Percentiles rank a stretch among this genome's conserved stretches.
phyloP scores from a whole-genome alignment of 2,888 invertebrate genomes.

The Drosophila paramelanica region DNA sequence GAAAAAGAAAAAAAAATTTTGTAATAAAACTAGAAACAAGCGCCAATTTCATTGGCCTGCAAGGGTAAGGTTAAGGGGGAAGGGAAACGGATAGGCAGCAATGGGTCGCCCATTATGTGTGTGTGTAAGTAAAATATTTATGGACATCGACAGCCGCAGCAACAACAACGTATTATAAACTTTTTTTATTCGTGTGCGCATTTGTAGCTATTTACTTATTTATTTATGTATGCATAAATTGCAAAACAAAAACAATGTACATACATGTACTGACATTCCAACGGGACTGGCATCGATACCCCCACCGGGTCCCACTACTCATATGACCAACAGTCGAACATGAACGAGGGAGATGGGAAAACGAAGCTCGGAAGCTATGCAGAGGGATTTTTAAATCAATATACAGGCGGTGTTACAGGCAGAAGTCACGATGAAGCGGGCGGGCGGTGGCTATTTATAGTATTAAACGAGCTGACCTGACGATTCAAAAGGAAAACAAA shows the following conservation, averaged over 20 bases:
- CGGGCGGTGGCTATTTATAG: conserved; percentile 57
- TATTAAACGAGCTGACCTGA: conserved; percentile 29
- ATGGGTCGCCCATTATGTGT: conserved; percentile 12
- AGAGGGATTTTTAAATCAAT: conserved; percentile 59
- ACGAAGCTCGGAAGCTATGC: conserved; percentile 27
- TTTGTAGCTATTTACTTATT: conserved; percentile 51
- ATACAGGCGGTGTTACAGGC: conserved; percentile 51
- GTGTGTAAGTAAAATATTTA: conserved; percentile 63
- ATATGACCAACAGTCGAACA: conserved; percentile 5
- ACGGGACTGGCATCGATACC: conserved; percentile 29
- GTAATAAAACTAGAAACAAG: conserved; percentile 78
- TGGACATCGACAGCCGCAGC: conserved; percentile 62
- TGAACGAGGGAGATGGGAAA: background rate
- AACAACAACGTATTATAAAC: conserved; percentile 50
- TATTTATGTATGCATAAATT: conserved; percentile 60
- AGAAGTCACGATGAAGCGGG: conserved; percentile 39
- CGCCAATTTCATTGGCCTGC: conserved; percentile 67
- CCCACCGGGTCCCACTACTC: background rate
- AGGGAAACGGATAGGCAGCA: conserved; percentile 4
- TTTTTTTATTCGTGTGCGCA: conserved; percentile 41
- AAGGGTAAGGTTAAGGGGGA: conserved; percentile 24
- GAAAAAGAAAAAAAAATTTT: conserved; percentile 40
- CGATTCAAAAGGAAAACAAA: conserved; percentile 20
- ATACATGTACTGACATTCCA: conserved; percentile 9
- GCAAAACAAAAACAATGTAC: conserved; percentile 42